These are phyloP conservation scores for Salticus scenicus DNA, from an alignment of 2,888 invertebrate genomes.

Conservation along the genomic window DNA sequence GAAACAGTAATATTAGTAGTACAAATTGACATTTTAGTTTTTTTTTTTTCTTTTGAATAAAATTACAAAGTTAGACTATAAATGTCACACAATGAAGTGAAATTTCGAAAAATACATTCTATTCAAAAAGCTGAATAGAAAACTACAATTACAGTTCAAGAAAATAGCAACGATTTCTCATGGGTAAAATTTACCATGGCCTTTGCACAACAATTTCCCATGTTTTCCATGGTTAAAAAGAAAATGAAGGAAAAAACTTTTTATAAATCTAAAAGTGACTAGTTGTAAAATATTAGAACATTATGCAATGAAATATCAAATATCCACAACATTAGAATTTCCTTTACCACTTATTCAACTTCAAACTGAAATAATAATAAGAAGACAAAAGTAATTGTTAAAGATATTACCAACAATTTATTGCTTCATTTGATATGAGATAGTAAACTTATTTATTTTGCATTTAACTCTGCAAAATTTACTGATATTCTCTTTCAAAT, in stretches of 20 bases:
- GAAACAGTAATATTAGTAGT: slow-evolving; percentile 33
- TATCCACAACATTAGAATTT: neutral
- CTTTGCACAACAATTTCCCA: slow-evolving; percentile 39
- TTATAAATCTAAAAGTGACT: slow-evolving; percentile 50
- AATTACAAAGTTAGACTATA: slow-evolving; percentile 67
- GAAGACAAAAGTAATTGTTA: neutral
- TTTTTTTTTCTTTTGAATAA: slow-evolving; percentile 40
- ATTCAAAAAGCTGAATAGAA: slow-evolving; percentile 66
- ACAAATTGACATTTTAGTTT: slow-evolving; percentile 54
- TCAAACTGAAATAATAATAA: neutral
- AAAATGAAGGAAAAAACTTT: too few relatives aligned
- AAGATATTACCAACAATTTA: neutral
- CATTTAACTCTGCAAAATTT: too few relatives aligned
- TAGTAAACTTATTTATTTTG: too few relatives aligned
- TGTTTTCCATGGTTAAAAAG: slow-evolving; percentile 22
- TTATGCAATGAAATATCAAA: neutral
- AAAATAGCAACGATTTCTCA: slow-evolving; percentile 60
- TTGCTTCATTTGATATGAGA: slow-evolving; percentile 7
- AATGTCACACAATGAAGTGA: slow-evolving; percentile 56
- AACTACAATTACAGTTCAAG: slow-evolving; percentile 62
- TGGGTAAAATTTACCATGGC: slow-evolving; percentile 50
- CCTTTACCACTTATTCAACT: neutral
- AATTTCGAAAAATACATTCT: slow-evolving; percentile 69
- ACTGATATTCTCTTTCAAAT: too few relatives aligned
- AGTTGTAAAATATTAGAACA: slow-evolving; percentile 38